These are phyloP conservation scores for Stercorarius parasiticus DNA, from an alignment of 2,113 vertebrate species.

Conservation along the genomic window DNA sequence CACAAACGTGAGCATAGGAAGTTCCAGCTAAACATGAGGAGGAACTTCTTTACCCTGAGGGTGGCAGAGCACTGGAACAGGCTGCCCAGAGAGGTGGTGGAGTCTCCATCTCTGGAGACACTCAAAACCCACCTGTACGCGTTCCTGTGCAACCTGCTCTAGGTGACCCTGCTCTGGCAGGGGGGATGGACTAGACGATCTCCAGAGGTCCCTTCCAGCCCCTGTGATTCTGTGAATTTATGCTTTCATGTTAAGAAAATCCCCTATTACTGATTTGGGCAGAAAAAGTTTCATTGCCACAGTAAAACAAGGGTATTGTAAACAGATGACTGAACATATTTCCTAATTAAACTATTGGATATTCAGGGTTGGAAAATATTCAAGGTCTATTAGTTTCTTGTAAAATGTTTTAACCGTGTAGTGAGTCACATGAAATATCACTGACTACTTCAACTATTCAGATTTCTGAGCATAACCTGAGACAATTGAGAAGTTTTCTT, in stretches of 20 bases:
- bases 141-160: too few species aligned
- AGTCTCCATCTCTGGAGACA: too few species aligned
- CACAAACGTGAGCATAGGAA: too few species aligned
- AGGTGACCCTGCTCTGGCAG: too few species aligned
- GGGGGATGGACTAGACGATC: too few species aligned
- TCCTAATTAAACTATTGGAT: neutral
- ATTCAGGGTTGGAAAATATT: neutral
- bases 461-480: neutral
- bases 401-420: neutral
- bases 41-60: too few species aligned
- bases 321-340: neutral
- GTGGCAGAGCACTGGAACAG: too few species aligned
- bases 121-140: too few species aligned
- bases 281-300: neutral
- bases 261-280: neutral
- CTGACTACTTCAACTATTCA: neutral
- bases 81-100: too few species aligned
- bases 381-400: neutral
- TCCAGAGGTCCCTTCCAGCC: too few species aligned
- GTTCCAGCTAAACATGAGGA: too few species aligned
- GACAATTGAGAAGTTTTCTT: neutral
- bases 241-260: neutral
- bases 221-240: neutral
- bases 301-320: neutral
- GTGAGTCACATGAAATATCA: neutral